Percentiles rank a stretch among this genome's conserved stretches.
phyloP scores from a whole-genome alignment of 1,140 invertebrate species.

The Archivesica marissinica region DNA sequence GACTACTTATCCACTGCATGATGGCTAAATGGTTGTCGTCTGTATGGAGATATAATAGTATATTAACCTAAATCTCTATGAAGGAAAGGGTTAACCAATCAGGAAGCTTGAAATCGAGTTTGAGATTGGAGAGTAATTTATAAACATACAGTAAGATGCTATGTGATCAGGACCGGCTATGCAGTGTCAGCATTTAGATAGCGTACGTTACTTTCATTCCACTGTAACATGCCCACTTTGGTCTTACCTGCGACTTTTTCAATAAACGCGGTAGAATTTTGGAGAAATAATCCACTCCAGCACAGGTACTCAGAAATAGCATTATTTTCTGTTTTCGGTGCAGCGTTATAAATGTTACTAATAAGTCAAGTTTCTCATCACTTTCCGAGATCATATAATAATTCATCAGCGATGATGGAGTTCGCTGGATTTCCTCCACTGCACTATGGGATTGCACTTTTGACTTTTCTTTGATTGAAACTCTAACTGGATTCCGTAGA shows the following conservation, averaged over 20 bases:
- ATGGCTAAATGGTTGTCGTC: too few species aligned
- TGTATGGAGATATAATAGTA: too few species aligned
- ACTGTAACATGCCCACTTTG: too few species aligned
- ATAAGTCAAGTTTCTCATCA: slow-evolving; percentile 90
- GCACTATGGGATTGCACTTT: slow-evolving; percentile 40
- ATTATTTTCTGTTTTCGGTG: slow-evolving; percentile 91
- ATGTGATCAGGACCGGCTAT: too few species aligned
- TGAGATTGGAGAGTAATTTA: too few species aligned
- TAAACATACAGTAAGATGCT: too few species aligned
- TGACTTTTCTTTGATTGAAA: slow-evolving; percentile 94
- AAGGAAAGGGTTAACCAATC: too few species aligned
- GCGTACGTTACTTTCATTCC: too few species aligned
- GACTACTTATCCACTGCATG: too few species aligned
- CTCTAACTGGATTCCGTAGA: slow-evolving; percentile 95
- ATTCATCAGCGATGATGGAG: slow-evolving; percentile 93
- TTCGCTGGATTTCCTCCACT: slow-evolving; percentile 85
- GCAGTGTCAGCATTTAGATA: too few species aligned
- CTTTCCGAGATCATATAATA: slow-evolving; percentile 92
- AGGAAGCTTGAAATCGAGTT: too few species aligned
- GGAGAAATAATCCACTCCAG: slow-evolving; percentile 97
- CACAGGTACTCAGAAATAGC: slow-evolving; percentile 98
- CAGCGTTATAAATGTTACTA: slow-evolving; percentile 90
- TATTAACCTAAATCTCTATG: too few species aligned
- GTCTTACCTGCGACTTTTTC: slow-evolving; percentile 64
- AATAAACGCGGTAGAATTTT: slow-evolving; percentile 86